Conservation (phyloP, 2,888 invertebrate species). For the Leucozona laternaria region DNA sequence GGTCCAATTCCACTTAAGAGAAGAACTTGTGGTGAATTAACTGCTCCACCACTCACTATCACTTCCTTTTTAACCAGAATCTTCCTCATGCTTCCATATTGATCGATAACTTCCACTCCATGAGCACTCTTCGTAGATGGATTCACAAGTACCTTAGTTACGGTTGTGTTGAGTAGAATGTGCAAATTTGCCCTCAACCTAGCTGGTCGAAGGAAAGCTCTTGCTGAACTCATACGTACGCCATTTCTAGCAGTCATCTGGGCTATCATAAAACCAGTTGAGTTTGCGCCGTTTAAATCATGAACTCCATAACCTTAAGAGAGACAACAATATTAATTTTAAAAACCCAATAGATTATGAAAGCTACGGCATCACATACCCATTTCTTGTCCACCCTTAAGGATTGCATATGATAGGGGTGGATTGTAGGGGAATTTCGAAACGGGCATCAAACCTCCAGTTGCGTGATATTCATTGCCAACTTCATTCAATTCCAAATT, state of each 20-base stretch:
- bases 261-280: slow-evolving; percentile 94
- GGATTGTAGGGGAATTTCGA: slow-evolving; percentile 94
- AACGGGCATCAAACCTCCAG: slow-evolving; percentile 91
- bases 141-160: slow-evolving; percentile 90
- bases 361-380: too few relatives aligned
- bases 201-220: slow-evolving; percentile 93
- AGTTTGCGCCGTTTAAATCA: slow-evolving; percentile 92
- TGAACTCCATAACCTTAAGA: slow-evolving; percentile 87
- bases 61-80: slow-evolving; percentile 92
- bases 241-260: slow-evolving; percentile 95
- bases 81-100: slow-evolving; percentile 85
- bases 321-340: slow-evolving; percentile 5
- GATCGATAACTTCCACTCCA: slow-evolving; percentile 88
- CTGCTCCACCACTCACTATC: slow-evolving; percentile 91
- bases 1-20: slow-evolving; percentile 95
- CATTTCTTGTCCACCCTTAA: slow-evolving; percentile 91
- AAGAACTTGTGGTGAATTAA: slow-evolving; percentile 96
- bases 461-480: slow-evolving; percentile 90
- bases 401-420: slow-evolving; percentile 90
- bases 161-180: slow-evolving; percentile 93
- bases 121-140: slow-evolving; percentile 89
- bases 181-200: slow-evolving; percentile 91
- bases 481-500: slow-evolving; percentile 89
- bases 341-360: not conserved
- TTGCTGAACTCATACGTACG: slow-evolving; percentile 91